Percentiles rank a stretch among this genome's conserved stretches.
Evolutionary conservation across 2,797 vertebrate species (phyloP).

Genomic region (Tarsius wallacei): DNA sequence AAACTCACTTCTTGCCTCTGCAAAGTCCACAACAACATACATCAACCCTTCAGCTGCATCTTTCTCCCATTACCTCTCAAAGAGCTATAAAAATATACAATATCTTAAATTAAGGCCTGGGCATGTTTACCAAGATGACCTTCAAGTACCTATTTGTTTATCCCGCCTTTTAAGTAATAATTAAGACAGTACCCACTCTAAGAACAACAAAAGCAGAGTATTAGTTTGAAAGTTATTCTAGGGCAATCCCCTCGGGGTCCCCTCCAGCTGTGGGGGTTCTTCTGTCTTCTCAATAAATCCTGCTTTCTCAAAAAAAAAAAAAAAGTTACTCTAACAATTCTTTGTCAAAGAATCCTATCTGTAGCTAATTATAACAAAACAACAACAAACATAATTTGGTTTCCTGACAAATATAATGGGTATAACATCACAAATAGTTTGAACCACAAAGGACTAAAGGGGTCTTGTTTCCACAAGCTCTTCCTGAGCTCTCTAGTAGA

Average conservation of each 20-base stretch:
- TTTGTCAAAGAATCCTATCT: constrained; percentile 15
- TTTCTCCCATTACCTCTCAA: background rate
- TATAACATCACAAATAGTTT: background rate
- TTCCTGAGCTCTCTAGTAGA: background rate
- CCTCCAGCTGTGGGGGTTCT: too few species aligned
- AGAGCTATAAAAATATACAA: background rate
- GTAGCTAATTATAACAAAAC: background rate
- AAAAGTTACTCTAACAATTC: background rate
- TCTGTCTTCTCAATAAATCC: too few species aligned
- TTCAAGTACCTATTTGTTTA: constrained; percentile 10
- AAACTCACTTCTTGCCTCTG: background rate
- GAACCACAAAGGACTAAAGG: background rate
- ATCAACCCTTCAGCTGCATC: background rate
- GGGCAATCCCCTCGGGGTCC: too few species aligned
- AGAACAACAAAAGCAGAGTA: background rate
- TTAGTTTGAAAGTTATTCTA: background rate
- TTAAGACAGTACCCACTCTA: background rate
- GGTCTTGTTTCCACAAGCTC: background rate
- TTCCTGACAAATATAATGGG: constrained; percentile 12
- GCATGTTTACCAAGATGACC: background rate
- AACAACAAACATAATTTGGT: background rate
- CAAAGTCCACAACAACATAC: background rate
- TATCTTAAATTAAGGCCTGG: background rate
- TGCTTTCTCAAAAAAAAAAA: too few species aligned
- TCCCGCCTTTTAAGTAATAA: background rate